Evolutionary conservation across 2,797 vertebrate genomes (phyloP), one percentile per base, ranked within the genome.

Genomic region (Aulostomus chinensis): DNA sequence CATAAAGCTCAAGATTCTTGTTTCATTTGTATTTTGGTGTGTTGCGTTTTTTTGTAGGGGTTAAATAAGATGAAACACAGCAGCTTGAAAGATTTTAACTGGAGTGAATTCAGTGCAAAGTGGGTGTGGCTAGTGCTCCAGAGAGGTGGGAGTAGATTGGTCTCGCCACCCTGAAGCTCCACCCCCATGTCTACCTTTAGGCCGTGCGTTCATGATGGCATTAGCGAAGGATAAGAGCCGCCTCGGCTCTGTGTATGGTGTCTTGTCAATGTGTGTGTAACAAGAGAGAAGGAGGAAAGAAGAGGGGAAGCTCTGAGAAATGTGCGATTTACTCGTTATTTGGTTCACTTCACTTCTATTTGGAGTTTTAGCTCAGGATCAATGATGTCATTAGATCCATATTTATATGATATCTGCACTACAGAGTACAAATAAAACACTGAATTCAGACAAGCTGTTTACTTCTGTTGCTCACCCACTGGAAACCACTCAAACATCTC

Each of bases 161-260:
- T 79, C 73, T 73, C 53, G 30, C 75, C 78, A 81, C 57, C 9
- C 12, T 9, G 9, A 54, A 47, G 17, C 75, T 41, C 65, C 53
- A 6, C 68, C 57, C 52, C 10, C 18, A 24, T 56, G 59, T 63
- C 64, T 45, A 46, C 52, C 61, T 57, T 43, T 22, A 22, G 57
- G 52, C 29, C 43, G 30, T 18, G 15, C 31, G 49, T 60, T 22
- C 10, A 58, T 26, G 39, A 52, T 65, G 59, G 53, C 54, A 38
- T 51, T 57, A 38, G 31, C 18, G 8, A 31, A 36, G 31, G 65
- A 58, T 70, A 49, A 63, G n/a, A 38, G 37, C 35, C 34, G 37
- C 15, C 43, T 56, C 21, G 4, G 25, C 25, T 15, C 26, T 52
- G 30, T 67, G n/a, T 40, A 16, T 33, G 41, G 3, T 46, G 32